These are phyloP conservation scores for Scaptodrosophila lebanonensis DNA, from an alignment of 1,140 invertebrate species.

Conservation along the genomic window DNA sequence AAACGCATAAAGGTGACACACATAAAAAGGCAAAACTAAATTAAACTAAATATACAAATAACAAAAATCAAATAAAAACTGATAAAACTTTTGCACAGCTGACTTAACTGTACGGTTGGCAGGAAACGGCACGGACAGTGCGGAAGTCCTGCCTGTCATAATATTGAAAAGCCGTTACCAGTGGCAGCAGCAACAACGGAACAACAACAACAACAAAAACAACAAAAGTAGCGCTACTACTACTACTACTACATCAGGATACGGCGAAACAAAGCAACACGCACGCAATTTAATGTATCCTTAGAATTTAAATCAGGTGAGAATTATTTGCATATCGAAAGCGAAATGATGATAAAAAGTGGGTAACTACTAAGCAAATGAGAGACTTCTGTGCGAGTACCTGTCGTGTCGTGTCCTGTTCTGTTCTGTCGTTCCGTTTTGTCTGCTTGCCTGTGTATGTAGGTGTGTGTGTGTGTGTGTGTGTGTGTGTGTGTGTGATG, in stretches of 20 bases:
- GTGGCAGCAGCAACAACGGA: background rate
- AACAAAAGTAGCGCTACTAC: constrained; percentile 27
- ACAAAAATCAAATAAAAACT: no score
- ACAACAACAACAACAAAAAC: constrained; percentile 18
- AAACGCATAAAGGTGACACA: no score
- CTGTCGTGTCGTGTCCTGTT: no score
- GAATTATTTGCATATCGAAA: constrained; percentile 41
- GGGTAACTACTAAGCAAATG: constrained; percentile 28
- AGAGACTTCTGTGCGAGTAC: no score
- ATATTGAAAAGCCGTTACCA: no score
- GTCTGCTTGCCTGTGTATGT: constrained; percentile 7
- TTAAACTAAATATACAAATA: no score
- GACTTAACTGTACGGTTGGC: no score
- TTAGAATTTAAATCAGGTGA: constrained; percentile 75
- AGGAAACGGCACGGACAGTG: no score
- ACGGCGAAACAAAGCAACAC: constrained; percentile 25
- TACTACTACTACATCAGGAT: constrained; percentile 18
- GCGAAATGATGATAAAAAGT: constrained; percentile 15
- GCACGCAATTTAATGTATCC: constrained; percentile 69
- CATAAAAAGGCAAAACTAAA: no score
- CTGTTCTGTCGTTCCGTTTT: constrained; percentile 11
- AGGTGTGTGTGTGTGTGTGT: background rate
- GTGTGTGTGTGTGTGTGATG: no score
- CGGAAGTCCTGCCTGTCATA: no score
- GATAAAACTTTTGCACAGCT: no score